Conservation (phyloP, 2,113 vertebrate genomes). For the Ranitomeya variabilis region DNA sequence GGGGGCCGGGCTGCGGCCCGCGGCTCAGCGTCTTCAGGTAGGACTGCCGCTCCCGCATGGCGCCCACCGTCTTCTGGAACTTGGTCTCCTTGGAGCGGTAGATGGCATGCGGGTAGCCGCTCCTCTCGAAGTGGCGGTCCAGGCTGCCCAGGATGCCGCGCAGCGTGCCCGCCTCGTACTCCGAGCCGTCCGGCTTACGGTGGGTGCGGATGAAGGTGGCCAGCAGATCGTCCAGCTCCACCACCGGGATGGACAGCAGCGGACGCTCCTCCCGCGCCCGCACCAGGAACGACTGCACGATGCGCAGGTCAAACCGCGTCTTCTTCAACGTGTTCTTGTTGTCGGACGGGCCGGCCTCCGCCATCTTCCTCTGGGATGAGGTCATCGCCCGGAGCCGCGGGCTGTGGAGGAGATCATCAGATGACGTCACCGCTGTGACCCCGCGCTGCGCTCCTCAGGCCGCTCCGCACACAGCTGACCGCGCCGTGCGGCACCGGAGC, state of each 20-base stretch:
- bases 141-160: conserved; percentile 56
- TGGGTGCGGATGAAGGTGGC: conserved; percentile 49
- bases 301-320: conserved; percentile 54
- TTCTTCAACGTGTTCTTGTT: conserved; percentile 57
- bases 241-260: conserved; percentile 38
- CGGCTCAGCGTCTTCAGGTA: conserved; percentile 45
- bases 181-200: conserved; percentile 53
- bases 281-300: conserved; percentile 45
- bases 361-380: background rate
- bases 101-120: conserved; percentile 46
- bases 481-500: background rate
- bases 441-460: no score
- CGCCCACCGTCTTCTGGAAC: conserved; percentile 43
- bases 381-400: background rate
- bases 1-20: background rate
- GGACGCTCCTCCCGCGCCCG: conserved; percentile 26
- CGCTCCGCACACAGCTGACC: background rate
- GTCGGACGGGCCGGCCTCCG: background rate
- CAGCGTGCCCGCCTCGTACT: conserved; percentile 53
- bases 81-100: conserved; percentile 44
- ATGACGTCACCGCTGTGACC: background rate
- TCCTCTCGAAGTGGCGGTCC: conserved; percentile 55
- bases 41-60: conserved; percentile 53
- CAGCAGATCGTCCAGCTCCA: conserved; percentile 40
- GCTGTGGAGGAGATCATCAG: background rate